Conservation (phyloP, 2,797 vertebrate species). For the Fringilla coelebs region DNA sequence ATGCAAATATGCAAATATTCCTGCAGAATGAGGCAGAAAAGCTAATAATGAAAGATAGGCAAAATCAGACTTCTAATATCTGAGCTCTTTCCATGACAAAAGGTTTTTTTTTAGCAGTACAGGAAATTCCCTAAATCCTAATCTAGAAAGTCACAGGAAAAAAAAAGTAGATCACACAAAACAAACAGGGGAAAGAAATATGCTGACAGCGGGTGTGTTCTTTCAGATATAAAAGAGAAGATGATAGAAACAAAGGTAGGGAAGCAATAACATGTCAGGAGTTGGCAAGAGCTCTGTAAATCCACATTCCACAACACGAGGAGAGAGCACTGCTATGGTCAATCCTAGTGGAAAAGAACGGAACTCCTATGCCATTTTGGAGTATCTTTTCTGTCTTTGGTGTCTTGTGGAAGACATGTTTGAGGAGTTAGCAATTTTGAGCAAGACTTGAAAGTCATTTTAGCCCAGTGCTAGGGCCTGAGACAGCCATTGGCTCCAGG, state of each 20-base stretch:
- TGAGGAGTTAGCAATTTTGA: background rate
- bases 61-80: background rate
- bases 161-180: background rate
- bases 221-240: background rate
- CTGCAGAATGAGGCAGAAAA: background rate
- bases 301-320: background rate
- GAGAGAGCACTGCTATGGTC: background rate
- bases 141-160: background rate
- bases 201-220: background rate
- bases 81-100: background rate
- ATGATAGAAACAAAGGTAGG: background rate
- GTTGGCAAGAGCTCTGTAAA: background rate
- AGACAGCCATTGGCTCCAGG: background rate
- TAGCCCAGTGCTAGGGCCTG: background rate
- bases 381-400: background rate
- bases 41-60: background rate
- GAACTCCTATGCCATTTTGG: too few species aligned
- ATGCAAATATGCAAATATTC: too few species aligned
- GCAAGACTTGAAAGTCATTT: background rate
- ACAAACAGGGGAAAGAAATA: background rate
- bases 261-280: background rate
- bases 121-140: background rate
- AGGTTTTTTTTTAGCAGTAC: background rate
- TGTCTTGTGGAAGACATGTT: fast-evolving
- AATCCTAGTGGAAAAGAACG: background rate